A percentile compares a stretch with the other conserved stretches of the same genome.
Conservation (phyloP, 2,113 vertebrate genomes). For the Vidua chalybeata region DNA sequence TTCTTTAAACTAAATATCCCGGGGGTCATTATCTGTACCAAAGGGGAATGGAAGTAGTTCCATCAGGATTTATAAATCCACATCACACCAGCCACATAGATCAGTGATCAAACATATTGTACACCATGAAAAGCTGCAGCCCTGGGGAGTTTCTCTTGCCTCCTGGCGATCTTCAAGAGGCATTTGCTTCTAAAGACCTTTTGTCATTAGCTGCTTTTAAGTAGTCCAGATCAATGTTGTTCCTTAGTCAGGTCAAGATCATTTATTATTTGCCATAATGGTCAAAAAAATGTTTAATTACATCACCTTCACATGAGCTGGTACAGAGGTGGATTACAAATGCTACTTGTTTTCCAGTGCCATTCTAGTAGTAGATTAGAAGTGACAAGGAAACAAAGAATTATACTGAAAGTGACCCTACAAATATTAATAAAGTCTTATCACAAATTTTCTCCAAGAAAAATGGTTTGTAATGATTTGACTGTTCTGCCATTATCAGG, state of each 20-base stretch:
- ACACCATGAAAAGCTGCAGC: not conserved
- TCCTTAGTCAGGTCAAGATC: not conserved
- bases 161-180: not conserved
- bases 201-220: not conserved
- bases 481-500: not conserved
- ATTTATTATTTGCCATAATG: not conserved
- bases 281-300: not conserved
- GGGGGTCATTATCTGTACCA: not conserved
- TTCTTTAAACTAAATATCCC: constrained; percentile 14
- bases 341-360: not conserved
- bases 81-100: not conserved
- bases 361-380: not conserved
- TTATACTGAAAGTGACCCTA: not conserved
- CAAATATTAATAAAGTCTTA: not conserved
- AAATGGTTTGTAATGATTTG: not conserved
- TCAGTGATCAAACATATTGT: not conserved
- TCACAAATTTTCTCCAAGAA: not conserved
- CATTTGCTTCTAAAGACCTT: not conserved
- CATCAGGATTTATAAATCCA: not conserved
- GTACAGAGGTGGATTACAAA: not conserved
- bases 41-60: not conserved
- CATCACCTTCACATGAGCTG: not conserved
- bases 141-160: not conserved
- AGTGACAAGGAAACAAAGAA: not conserved
- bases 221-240: not conserved